A percentile compares a stretch with the other conserved stretches of the same genome.
phyloP scores from a whole-genome alignment of 2,113 vertebrate species.

The Lucifuga dentata region DNA sequence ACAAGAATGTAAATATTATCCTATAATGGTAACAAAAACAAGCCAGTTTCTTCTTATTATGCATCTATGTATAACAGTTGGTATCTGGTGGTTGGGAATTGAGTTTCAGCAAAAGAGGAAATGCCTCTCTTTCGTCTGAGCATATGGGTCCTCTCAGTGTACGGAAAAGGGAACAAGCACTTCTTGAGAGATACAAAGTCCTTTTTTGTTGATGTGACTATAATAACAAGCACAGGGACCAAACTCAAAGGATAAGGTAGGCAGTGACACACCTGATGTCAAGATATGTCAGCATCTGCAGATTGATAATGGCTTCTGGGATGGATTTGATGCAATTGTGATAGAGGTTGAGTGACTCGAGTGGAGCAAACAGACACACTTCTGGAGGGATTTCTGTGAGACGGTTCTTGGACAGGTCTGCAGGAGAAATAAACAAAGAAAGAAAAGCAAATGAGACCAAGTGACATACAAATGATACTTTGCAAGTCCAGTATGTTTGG shows the following conservation, averaged over 20 bases:
- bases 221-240: neutral
- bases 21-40: neutral
- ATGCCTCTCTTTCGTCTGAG: conserved; percentile 10
- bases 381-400: conserved; percentile 95
- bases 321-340: conserved; percentile 98
- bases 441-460: conserved; percentile 2
- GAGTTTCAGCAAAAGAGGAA: conserved; percentile 56
- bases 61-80: neutral
- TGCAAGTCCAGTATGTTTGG: conserved; percentile 10
- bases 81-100: conserved; percentile 11
- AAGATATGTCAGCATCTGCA: conserved; percentile 98
- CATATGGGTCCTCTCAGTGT: conserved; percentile 8
- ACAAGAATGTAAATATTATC: no score
- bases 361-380: conserved; percentile 93
- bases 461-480: conserved; percentile 1
- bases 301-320: conserved; percentile 96
- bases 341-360: conserved; percentile 97
- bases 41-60: no score
- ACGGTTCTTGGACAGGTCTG: conserved; percentile 98
- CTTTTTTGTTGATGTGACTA: neutral
- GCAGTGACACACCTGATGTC: conserved; percentile 89
- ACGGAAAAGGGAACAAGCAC: conserved; percentile 49
- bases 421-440: conserved; percentile 22
- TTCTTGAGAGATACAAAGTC: conserved; percentile 6
- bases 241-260: neutral